phyloP scores from a whole-genome alignment of 1,140 invertebrate species.

The Fopius arisanus region DNA sequence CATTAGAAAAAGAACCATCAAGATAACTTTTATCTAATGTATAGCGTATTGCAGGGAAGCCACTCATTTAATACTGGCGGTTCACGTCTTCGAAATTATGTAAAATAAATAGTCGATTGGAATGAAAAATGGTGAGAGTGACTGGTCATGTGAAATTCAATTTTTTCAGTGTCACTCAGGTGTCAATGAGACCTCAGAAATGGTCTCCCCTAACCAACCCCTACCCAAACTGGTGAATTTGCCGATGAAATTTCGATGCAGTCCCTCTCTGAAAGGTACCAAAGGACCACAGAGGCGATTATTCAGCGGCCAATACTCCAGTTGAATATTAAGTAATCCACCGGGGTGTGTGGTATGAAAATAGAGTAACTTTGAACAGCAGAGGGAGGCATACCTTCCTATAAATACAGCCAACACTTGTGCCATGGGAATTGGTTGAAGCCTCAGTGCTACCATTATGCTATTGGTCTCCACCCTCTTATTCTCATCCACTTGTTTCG shows the following conservation, averaged over 20 bases:
- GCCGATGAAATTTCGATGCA: constrained; percentile 25
- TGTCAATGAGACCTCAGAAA: neutral
- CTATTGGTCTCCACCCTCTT: neutral
- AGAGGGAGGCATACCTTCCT: neutral
- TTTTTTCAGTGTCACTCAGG: constrained; percentile 3
- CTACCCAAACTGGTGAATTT: neutral
- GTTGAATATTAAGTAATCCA: constrained; percentile 50
- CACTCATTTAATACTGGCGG: no score
- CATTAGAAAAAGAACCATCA: no score
- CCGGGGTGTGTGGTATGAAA: constrained; percentile 45
- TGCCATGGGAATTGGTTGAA: neutral
- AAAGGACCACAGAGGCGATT: constrained; percentile 31
- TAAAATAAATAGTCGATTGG: no score
- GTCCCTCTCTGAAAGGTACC: neutral
- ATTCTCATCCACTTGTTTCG: constrained; percentile 19
- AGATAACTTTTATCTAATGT: no score
- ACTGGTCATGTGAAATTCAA: neutral
- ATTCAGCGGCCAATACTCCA: constrained; percentile 40
- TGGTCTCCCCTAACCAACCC: neutral
- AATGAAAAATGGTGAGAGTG: neutral
- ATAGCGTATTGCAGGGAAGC: no score
- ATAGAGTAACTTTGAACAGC: constrained; percentile 34
- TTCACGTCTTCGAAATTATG: no score
- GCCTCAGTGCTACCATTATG: neutral
- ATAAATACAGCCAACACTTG: neutral